Evolutionary conservation across 2,113 vertebrate species (phyloP), one percentile per base, ranked within the genome.

Genomic region (Archocentrus centrarchus): DNA sequence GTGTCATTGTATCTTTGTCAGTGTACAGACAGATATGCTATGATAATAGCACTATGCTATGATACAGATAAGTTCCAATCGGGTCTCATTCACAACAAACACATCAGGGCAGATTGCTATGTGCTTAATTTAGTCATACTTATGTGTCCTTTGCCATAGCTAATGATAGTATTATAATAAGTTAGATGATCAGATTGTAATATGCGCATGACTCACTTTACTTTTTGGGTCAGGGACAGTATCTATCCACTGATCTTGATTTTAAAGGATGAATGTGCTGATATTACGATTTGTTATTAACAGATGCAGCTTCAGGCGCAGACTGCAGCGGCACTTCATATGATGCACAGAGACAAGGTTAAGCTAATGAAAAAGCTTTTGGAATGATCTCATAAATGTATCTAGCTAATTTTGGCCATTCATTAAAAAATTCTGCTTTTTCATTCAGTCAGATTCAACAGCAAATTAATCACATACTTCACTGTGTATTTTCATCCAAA

Each of bases 21-120:
- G 60, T 6, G n/a, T 30, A n/a, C 39, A 37, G 35, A 68, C 1
- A 58, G 70, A 53, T 15, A 55, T 55, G 41, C 17, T 32, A 18
- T 73, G 66, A 73, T 73, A 20, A 55, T 32, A 17, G 27, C 59
- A 61, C 41, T 0, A 62, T 6, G n/a, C 15, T 14, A 18, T 20
- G 17, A 61, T 2, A 58, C 14, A 22, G 55, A 79, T 20, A 61
- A 6, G 24, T 47, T 82, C 32, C 61, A 24, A 41, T 59, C 17
- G 50, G 32, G 10, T 80, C 24, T 79, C 7, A 20, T 59, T 63
- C 9, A 37, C 50, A 44, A 60, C 50, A 83, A 90, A 80, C 61
- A 60, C 13, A 77, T 59, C 32, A 58, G 64, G 50, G 35, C 53
- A 59, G 57, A 55, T 50, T 70, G 50, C 50, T 32, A 73, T 50